Evolutionary conservation across 2,797 vertebrate species (phyloP), one percentile per base, ranked within the genome.

Genomic region (Phrynocephalus forsythii): DNA sequence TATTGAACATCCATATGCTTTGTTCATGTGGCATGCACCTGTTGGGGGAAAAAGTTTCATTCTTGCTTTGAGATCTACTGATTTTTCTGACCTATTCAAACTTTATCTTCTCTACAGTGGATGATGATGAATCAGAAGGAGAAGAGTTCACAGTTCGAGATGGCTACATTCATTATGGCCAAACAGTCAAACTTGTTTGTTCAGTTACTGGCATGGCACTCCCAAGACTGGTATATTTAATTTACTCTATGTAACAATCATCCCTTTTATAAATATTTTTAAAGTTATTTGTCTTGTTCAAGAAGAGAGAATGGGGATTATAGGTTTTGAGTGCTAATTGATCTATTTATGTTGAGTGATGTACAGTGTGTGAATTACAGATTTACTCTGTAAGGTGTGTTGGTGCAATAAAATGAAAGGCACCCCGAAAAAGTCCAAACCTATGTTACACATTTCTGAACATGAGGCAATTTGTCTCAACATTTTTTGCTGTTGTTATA

Each of bases 181-280:
- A 99, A 94, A 99, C 98, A 0, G 98, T 99, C 92, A 99, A 99
- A 94, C 98, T 99, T 84, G 99, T 99, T 10, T 99, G 98, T 95
- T 99, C 98, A 0, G 98, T 99, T 90, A 99, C 99, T 33, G 99
- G 98, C 96, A 99, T 99, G 99, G 99, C 99, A 84, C 97, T 99
- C 95, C 98, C 99, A 15, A 97, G 99, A 97, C 96, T 99, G 98
- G 99, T 99, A 98, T 88, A 92, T 76, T 77, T 76, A 67, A 30
- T 20, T 67, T 67, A 30, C 44, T 84, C 20, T 30, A 24, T 84
- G 8, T 60, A 84, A 71, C 33, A 22, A 11, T 10, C 72, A 28
- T 6, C 68, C 26, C 11, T 86, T 30, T 10, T 24, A 81, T 73
- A 1, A 33, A 18, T 75, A 26, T 15, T 81, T 76, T 73, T 10